Base-by-base conservation (phyloP, 1,140 invertebrate genomes). In the Heliconius congener region DNA sequence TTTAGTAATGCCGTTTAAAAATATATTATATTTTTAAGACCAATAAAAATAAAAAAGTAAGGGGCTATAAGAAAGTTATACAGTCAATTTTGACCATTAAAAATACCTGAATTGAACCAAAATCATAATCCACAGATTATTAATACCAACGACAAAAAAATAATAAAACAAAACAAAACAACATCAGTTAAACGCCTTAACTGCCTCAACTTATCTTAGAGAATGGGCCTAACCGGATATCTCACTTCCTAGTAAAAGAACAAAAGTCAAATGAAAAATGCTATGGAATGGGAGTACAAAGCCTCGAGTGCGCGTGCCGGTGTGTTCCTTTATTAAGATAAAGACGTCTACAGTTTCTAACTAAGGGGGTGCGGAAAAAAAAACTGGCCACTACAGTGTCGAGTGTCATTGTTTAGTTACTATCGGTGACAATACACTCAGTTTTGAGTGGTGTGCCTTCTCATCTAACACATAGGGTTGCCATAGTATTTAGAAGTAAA, bases 171-270 rank as follows among this genome's bases (percentile, higher is more conserved):
- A 46, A 78, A 55, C 73, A 75, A 71, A 78, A 78, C 30, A 30
- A 79, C 78, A 79, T 75, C 77, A 77, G 73, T 60, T 70, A 76
- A 78, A 55, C 73, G 46, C 57, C 55, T 78, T 66, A 76, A 76
- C 34, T 27, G 52, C 71, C 60, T 57, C n/a, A 60, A 79, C 57
- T 76, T 77, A 80, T 80, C 74, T 80, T 39, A 18, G 74, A 76
- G 75, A 80, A 76, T 75, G 55, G 74, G 50, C 42, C 55, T 18
- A 71, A 86, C 90, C 89, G 90, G 90, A 91, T 88, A 86, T 89
- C 83, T 86, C 88, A 90, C 86, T 91, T 91, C 86, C 86, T 80
- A 85, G 89, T 88, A 88, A 84, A 46, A 86, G 86, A 88, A 91
- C 86, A 91, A 88, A 86, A 85, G 78, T 81, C 72, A 46, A 46